Percentiles rank a stretch among this genome's conserved stretches.
These are phyloP conservation scores for Mus minutoides DNA, from an alignment of 2,797 vertebrate genomes.

Conservation along the genomic window DNA sequence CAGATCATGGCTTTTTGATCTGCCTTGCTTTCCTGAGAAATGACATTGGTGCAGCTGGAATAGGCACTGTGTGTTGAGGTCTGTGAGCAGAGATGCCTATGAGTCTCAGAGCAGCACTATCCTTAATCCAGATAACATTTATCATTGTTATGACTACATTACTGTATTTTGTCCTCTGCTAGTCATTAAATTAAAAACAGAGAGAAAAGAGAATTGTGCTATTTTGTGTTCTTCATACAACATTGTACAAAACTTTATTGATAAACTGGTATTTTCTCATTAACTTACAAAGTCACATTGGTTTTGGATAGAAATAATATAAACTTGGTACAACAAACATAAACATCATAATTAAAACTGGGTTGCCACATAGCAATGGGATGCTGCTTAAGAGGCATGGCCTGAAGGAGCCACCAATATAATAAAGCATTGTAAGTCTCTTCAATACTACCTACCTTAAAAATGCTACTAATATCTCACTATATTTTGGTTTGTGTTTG, in stretches of 20 bases:
- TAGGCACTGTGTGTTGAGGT: not conserved
- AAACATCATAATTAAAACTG: not conserved
- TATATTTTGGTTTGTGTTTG: not conserved
- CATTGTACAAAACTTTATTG: not conserved
- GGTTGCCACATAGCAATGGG: not conserved
- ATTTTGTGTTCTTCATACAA: not conserved
- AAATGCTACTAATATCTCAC: not conserved
- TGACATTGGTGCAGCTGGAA: rapidly evolving
- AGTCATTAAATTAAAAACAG: not conserved
- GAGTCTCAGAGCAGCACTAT: not conserved
- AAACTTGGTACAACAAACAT: not conserved
- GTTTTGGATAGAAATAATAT: not conserved
- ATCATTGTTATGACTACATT: not conserved
- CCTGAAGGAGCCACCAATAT: not conserved
- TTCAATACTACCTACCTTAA: not conserved
- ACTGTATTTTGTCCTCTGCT: not conserved
- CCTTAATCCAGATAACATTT: not conserved
- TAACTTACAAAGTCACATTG: not conserved
- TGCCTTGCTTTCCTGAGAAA: not conserved
- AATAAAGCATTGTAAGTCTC: not conserved
- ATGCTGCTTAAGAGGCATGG: not conserved
- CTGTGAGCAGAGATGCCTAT: not conserved
- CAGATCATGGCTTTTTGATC: not conserved
- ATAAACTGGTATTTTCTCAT: not conserved
- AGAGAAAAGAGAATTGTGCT: not conserved